A percentile compares a stretch with the other conserved stretches of the same genome.
These are phyloP conservation scores for Neoascia interrupta DNA, from an alignment of 2,888 invertebrate species.

Conservation along the genomic window DNA sequence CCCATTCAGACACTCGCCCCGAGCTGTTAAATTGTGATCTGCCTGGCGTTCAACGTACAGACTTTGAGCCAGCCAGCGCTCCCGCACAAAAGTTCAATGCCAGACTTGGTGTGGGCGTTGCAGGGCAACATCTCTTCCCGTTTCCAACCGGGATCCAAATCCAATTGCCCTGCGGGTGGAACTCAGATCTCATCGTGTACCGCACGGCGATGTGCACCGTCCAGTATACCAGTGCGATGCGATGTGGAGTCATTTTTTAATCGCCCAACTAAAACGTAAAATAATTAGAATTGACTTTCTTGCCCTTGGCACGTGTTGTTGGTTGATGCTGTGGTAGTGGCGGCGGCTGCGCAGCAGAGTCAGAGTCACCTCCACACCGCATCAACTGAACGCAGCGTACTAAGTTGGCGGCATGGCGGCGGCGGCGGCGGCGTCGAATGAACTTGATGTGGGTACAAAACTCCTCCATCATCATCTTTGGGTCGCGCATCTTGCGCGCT, in stretches of 20 bases:
- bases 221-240: background rate
- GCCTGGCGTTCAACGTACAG: background rate
- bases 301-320: constrained; percentile 60
- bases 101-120: constrained; percentile 49
- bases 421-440: constrained; percentile 50
- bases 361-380: background rate
- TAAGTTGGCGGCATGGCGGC: too few relatives aligned
- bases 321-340: too few relatives aligned
- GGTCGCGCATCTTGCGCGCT: constrained; percentile 38
- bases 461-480: constrained; percentile 57
- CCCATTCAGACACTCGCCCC: constrained; percentile 16
- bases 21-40: constrained; percentile 14
- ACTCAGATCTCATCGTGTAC: constrained; percentile 54
- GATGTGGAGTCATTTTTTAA: constrained; percentile 59
- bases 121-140: constrained; percentile 30
- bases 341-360: background rate
- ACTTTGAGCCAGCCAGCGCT: constrained; percentile 14
- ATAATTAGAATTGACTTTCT: constrained; percentile 68
- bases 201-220: too few relatives aligned
- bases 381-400: too few relatives aligned
- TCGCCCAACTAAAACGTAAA: constrained; percentile 63
- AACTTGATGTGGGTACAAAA: constrained; percentile 64
- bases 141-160: constrained; percentile 40
- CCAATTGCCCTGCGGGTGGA: constrained; percentile 58
- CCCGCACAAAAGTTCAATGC: constrained; percentile 23